Evolutionary conservation across 2,888 invertebrate genomes (phyloP).

Genomic region (Andrena fulva): DNA sequence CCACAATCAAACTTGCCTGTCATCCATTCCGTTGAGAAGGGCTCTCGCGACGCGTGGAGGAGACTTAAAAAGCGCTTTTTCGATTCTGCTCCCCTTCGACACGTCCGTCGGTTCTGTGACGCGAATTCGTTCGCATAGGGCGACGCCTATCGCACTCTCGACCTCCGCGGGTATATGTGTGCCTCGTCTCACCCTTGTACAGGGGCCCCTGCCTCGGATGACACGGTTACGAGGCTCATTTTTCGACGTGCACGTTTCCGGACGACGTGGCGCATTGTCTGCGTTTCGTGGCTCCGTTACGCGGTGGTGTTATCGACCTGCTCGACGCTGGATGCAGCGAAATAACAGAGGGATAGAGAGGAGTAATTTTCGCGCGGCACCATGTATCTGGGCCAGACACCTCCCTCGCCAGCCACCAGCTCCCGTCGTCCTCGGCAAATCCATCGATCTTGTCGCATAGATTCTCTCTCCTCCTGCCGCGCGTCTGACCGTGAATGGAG

Average conservation of each 20-base stretch:
- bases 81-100: constrained; percentile 11
- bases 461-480: neutral
- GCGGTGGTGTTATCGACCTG: constrained; percentile 44
- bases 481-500: too few relatives aligned
- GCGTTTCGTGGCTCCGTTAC: constrained; percentile 56
- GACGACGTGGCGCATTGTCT: constrained; percentile 60
- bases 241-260: constrained; percentile 63
- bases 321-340: constrained; percentile 13
- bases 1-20: neutral
- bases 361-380: constrained; percentile 9
- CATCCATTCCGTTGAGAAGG: neutral
- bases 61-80: constrained; percentile 5
- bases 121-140: constrained; percentile 43
- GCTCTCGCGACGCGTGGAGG: neutral
- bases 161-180: neutral
- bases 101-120: constrained; percentile 32
- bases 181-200: neutral
- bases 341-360: constrained; percentile 5
- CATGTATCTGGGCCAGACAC: neutral
- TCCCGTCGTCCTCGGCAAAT: neutral
- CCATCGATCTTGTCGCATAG: neutral
- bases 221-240: constrained; percentile 62
- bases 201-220: neutral
- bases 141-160: neutral
- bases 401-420: neutral